Evolutionary conservation across 2,888 invertebrate genomes (phyloP), one percentile per base, ranked within the genome.

Genomic region (Gryllus longicercus): DNA sequence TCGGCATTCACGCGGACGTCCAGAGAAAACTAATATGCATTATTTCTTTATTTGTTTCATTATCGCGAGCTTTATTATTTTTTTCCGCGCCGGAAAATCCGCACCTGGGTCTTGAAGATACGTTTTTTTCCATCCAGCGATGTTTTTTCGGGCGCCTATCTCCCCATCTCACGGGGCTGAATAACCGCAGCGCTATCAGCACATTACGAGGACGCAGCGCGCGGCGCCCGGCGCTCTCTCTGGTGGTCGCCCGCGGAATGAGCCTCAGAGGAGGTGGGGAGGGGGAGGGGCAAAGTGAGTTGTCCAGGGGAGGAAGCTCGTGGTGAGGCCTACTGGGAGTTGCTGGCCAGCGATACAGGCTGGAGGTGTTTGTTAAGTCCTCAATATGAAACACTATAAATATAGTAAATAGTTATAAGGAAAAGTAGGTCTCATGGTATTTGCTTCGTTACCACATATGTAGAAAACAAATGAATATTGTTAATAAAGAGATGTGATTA

Each of bases 41-140:
- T 63, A 63, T 63, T 63, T 63, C 63, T 63, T 63, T 63, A 63
- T 63, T 63, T 63, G 63, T 63, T 63, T 63, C 63, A 63, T 63
- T 63, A 63, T 63, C 63, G 63, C 63, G 16, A 18, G 63, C 63
- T 63, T 63, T 63, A 63, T 63, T 63, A 63, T 63, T 63, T 63
- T 21, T 63, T 63, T 63, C 63, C 63, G 14, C 63, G 14, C 16
- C 63, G 63, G 63, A n/a, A 14, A 63, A 63, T 63, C 63, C 63
- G 63, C 63, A 63, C 63, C 63, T 63, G 63, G 63, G 63, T 63
- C 63, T 63, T 63, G 63, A 63, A 63, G 63, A 63, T 63, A 63
- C 63, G 63, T 63, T 63, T n/a, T 63, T 63, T 63, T n/a, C 63
- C 16, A 14, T 18, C 63, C 63, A 4, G 63, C n/a, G 63, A 63